Evolutionary conservation across 30 jellyfish, hydroid and myxozoan species (phyloP), one percentile per base, ranked within the genome.

Genomic region (Hydractinia symbiolongicarpus): DNA sequence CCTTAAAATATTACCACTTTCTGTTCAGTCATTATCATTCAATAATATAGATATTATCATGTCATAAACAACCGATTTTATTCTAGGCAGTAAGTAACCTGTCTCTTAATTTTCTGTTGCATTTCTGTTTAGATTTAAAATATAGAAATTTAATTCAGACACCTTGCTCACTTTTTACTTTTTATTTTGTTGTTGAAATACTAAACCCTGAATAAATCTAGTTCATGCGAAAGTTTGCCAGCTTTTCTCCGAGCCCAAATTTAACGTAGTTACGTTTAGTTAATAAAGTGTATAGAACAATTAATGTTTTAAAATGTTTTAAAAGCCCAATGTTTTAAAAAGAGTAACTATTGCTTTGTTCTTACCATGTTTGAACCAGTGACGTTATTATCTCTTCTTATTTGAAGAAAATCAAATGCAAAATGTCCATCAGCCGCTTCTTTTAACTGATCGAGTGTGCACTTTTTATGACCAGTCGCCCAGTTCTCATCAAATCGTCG

Each of bases 391-490:
- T 64, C 16, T 64, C 40, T 13, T 64, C 74, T 44, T 13, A 64
- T 64, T 64, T 64, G 74, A 6, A 51, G 40, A 64, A 64, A 64
- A 64, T 64, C 74, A 64, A 64, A 64, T 13, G 74, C 40, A 51
- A 64, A 64, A 64, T 64, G 74, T 7, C 40, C 19, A 64, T 7
- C 16, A 13, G 74, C 74, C 74, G 74, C 74, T 64, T 64, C 74
- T 64, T 64, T 51, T 2, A 64, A 13, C 17, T 64, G 74, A 6
- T 13, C 16, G 19, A n/a, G 74, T 7, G 19, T 64, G 74, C 74
- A 64, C 19, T 64, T 13, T 13, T 44, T 64, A 64, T 64, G 9
- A 6, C 17, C 52, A 1, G 9, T 44, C 16, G 17, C 0, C 74
- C 74, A 64, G 52, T 7, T 13, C 9, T 9, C 9, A n/a, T 64